A percentile compares a stretch with the other conserved stretches of the same genome.
Conservation (phyloP, 2,888 invertebrate genomes). For the Artemia sinica region DNA sequence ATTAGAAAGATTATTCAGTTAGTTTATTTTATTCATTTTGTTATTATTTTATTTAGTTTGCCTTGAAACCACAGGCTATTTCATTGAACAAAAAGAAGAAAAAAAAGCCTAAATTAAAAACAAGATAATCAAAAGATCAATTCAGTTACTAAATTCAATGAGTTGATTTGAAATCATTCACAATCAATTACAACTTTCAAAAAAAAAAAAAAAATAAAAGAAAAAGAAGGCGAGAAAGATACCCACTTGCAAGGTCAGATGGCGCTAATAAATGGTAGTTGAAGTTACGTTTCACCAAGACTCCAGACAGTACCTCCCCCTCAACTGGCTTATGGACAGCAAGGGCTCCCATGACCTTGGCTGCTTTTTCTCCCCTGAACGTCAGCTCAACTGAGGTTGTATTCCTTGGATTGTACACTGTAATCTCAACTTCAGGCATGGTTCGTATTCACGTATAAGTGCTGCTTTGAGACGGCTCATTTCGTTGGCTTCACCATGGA, state of each 20-base stretch:
- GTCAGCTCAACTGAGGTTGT: constrained; percentile 80
- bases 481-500: constrained; percentile 97
- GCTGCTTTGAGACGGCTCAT: constrained; percentile 92
- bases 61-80: too few species aligned
- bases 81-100: too few species aligned
- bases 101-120: too few species aligned
- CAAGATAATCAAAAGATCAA: too few species aligned
- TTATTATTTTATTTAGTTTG: too few species aligned
- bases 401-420: constrained; percentile 87
- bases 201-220: constrained; percentile 19
- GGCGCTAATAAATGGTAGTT: constrained; percentile 89
- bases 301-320: constrained; percentile 64
- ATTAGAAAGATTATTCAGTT: too few species aligned
- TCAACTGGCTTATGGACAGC: constrained; percentile 65
- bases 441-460: constrained; percentile 81
- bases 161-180: not conserved
- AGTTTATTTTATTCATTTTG: too few species aligned
- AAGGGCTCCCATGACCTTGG: constrained; percentile 83
- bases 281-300: constrained; percentile 90
- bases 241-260: constrained; percentile 64
- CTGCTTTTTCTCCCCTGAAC: constrained; percentile 93
- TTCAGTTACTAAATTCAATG: too few species aligned
- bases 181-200: too few species aligned
- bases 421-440: constrained; percentile 57
- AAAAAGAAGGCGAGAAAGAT: constrained; percentile 22